Base-by-base conservation (phyloP, 1,140 invertebrate species). In the Leptinotarsa texana region DNA sequence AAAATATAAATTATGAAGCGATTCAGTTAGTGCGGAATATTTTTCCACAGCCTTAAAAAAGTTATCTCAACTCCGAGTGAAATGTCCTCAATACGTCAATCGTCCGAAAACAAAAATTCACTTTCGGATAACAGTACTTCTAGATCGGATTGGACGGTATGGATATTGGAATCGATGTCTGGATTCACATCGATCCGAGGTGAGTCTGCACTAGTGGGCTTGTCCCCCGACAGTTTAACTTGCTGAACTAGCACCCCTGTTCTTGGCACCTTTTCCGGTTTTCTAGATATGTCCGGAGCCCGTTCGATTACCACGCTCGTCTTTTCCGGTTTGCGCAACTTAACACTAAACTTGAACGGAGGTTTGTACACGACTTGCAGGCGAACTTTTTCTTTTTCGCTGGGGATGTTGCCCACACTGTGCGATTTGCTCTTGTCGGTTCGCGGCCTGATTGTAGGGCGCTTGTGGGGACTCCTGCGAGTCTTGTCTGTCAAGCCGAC, bases 321-420 rank as follows among this genome's bases (percentile, higher is more conserved):
- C 75, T 91, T 91, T 11, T 91, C 89, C 6, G 89, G 90, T 81
- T 93, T 93, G 49, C 91, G 91, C 63, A 95, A 87, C 81, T 93
- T 93, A 22, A 95, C 88, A 83, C 92, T 94, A 83, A 95, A 94
- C 78, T 93, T 93, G 83, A 95, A 95, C 1, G 94, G 93, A 42
- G 93, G 93, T 80, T 94, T 94, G 83, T 94, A 95, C 5, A 95
- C 92, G 2, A 95, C 93, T 83, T 95, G 94, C 13, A 95, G 84
- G 68, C 93, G 90, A 0, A 92, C 90, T 73, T 92, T 90, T 79
- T 93, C 89, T 68, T 88, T 89, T 74, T 89, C 88, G 68, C 86
- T 86, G 6, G 87, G 85, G 61, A 89, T 76, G 76, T 85, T 82
- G 49, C 83, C 82, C 33, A 83, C 77, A 77, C 83, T 86, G 74